Evolutionary conservation across 2,888 invertebrate species (phyloP).

Genomic region (Myathropa florea): DNA sequence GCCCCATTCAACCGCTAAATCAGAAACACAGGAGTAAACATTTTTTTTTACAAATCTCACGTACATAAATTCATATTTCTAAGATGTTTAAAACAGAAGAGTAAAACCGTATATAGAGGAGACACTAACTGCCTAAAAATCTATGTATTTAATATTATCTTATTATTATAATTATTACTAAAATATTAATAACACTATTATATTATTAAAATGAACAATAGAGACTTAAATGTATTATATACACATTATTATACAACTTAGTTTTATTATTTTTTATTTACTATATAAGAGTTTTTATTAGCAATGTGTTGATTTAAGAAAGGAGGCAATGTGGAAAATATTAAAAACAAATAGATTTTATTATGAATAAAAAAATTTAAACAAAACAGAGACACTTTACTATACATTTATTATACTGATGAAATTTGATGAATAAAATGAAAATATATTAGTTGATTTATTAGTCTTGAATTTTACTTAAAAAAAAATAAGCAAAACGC

Average conservation of each 20-base stretch:
- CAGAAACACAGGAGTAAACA: slow-evolving; percentile 5
- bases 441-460: slow-evolving; percentile 60
- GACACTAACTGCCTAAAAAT: slow-evolving; percentile 27
- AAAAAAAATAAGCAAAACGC: no score
- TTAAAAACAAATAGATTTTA: slow-evolving; percentile 45
- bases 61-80: neutral
- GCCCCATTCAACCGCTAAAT: slow-evolving; percentile 18
- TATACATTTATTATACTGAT: slow-evolving; percentile 69
- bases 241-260: slow-evolving; percentile 51
- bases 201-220: slow-evolving; percentile 59
- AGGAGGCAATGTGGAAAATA: slow-evolving; percentile 33
- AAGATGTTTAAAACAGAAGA: neutral
- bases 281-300: slow-evolving; percentile 45
- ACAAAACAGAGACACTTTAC: slow-evolving; percentile 42
- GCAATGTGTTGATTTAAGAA: slow-evolving; percentile 51
- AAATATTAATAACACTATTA: slow-evolving; percentile 29
- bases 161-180: slow-evolving; percentile 41
- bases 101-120: neutral
- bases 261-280: slow-evolving; percentile 46
- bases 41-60: neutral
- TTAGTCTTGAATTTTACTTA: neutral
- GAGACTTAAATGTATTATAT: slow-evolving; percentile 62
- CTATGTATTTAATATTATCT: slow-evolving; percentile 20
- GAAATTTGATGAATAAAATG: slow-evolving; percentile 57
- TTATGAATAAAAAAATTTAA: slow-evolving; percentile 25